Evolutionary conservation across 2,888 invertebrate species (phyloP).

Genomic region (Acleris sparsana): DNA sequence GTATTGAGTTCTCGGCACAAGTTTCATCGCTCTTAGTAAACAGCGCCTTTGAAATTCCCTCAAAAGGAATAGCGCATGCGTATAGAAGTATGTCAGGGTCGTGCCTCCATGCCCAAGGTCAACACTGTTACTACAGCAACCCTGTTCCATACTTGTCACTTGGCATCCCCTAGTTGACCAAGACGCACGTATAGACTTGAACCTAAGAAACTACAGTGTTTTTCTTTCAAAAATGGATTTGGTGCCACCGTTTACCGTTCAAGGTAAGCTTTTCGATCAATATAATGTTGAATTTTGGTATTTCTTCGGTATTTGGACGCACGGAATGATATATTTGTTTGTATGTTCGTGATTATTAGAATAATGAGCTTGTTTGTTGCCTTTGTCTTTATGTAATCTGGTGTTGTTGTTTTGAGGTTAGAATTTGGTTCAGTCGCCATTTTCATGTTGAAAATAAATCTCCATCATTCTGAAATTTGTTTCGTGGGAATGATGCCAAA

Average conservation of each 20-base stretch:
- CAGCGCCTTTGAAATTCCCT: constrained; percentile 33
- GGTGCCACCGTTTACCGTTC: constrained; percentile 54
- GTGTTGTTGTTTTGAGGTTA: constrained; percentile 13
- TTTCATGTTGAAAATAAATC: no score
- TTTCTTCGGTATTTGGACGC: neutral
- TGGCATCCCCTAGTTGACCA: constrained; percentile 40
- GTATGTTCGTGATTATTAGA: neutral
- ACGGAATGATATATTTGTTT: neutral
- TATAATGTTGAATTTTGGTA: neutral
- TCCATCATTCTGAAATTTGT: neutral
- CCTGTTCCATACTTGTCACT: constrained; percentile 51
- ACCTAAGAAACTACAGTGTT: constrained; percentile 9
- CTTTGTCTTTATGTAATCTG: constrained; percentile 20
- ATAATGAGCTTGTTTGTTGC: constrained; percentile 13
- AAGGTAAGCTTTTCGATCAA: constrained; percentile 51
- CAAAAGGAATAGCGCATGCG: constrained; percentile 63
- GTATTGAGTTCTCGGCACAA: neutral
- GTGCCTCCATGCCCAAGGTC: constrained; percentile 70
- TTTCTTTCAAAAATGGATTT: constrained; percentile 54
- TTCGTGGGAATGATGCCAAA: neutral
- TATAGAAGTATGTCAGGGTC: constrained; percentile 72
- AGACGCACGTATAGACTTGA: constrained; percentile 37
- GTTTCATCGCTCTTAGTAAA: neutral
- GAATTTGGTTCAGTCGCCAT: neutral
- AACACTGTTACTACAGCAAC: constrained; percentile 62